phyloP scores from a whole-genome alignment of 1,140 invertebrate genomes.

The Drosophila willistoni region DNA sequence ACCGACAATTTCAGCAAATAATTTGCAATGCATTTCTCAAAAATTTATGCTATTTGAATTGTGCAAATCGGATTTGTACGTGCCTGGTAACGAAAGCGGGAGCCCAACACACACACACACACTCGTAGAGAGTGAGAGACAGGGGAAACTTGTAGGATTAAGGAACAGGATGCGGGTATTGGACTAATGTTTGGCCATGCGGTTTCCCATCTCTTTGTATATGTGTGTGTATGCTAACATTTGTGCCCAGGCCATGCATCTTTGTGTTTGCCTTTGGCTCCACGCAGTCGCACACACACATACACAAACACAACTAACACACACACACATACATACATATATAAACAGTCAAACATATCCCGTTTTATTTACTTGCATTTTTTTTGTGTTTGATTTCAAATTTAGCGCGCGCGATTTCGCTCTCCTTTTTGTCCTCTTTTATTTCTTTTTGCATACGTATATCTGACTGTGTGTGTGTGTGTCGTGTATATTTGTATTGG shows the following conservation, averaged over 20 bases:
- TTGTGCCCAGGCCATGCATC: conserved; percentile 58
- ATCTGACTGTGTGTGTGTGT: conserved; percentile 27
- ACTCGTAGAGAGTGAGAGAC: background rate
- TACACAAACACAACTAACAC: conserved; percentile 29
- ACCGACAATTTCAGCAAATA: conserved; percentile 63
- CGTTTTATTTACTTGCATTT: conserved; percentile 66
- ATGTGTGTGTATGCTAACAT: conserved; percentile 65
- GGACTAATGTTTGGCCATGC: conserved; percentile 76
- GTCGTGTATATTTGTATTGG: conserved; percentile 44
- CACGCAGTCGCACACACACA: conserved; percentile 62
- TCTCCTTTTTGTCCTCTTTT: conserved; percentile 38
- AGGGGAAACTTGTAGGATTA: background rate
- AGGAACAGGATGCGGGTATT: conserved; percentile 32
- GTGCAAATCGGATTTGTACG: conserved; percentile 79
- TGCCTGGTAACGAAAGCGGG: conserved; percentile 30
- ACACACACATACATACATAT: conserved; percentile 14
- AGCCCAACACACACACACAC: background rate
- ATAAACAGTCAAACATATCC: conserved; percentile 23
- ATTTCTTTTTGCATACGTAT: conserved; percentile 14
- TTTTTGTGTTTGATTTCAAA: conserved; percentile 77
- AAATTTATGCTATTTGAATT: conserved; percentile 76
- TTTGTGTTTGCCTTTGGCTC: conserved; percentile 75
- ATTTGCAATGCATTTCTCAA: conserved; percentile 51
- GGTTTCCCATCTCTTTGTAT: conserved; percentile 38
- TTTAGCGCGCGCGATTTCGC: conserved; percentile 75